phyloP scores from a whole-genome alignment of 2,888 invertebrate species.

The Opisthograptis luteolata region DNA sequence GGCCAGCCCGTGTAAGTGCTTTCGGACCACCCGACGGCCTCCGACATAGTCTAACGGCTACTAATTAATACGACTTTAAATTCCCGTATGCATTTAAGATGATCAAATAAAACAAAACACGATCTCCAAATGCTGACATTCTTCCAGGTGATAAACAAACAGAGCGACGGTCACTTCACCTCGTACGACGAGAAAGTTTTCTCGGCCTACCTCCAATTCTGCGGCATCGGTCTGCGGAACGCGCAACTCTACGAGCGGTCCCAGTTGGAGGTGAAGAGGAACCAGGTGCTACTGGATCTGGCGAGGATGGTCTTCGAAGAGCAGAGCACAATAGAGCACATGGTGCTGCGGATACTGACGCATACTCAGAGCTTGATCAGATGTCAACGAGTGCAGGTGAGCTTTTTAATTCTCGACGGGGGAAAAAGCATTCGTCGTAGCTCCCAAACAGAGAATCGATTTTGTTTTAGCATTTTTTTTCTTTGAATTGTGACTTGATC shows the following conservation, averaged over 20 bases:
- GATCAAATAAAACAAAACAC: too few relatives aligned
- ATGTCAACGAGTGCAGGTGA: constrained; percentile 96
- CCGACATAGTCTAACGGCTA: too few relatives aligned
- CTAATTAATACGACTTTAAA: too few relatives aligned
- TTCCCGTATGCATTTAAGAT: too few relatives aligned
- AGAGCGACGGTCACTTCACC: constrained; percentile 93
- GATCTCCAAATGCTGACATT: not conserved
- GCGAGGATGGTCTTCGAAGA: constrained; percentile 99
- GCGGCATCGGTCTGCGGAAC: constrained; percentile 97
- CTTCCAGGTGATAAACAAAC: constrained; percentile 93
- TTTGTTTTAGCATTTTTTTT: too few relatives aligned
- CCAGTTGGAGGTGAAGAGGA: constrained; percentile 96
- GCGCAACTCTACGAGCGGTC: constrained; percentile 98
- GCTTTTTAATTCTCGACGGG: too few relatives aligned
- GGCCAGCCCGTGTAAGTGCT: too few relatives aligned
- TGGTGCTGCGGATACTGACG: constrained; percentile 96
- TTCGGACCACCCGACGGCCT: too few relatives aligned
- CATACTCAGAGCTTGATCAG: constrained; percentile 97
- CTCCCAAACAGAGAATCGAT: too few relatives aligned
- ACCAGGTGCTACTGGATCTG: constrained; percentile 96
- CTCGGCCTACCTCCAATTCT: constrained; percentile 96
- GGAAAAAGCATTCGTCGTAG: too few relatives aligned
- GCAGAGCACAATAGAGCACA: constrained; percentile 97
- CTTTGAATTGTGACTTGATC: too few relatives aligned
- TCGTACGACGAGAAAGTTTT: constrained; percentile 95